Conservation (phyloP, 2,888 invertebrate genomes). For the Rosalia funebris region DNA sequence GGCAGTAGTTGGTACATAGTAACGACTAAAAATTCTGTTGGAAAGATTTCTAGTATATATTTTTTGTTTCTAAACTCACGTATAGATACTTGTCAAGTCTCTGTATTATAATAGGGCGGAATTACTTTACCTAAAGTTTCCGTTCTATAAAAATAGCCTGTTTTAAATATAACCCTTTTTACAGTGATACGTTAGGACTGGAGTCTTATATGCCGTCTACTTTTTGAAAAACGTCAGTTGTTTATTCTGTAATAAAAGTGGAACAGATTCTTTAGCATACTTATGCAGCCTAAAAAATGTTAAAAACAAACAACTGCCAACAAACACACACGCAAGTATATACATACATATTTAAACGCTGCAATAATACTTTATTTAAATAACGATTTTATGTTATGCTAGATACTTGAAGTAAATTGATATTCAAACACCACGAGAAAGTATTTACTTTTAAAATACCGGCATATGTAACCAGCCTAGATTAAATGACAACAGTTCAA, state of each 20-base stretch:
- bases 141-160: too few species aligned
- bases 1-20: too few species aligned
- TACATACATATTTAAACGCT: conserved; percentile 24
- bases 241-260: background rate
- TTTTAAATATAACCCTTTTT: too few species aligned
- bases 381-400: conserved; percentile 8
- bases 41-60: too few species aligned
- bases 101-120: too few species aligned
- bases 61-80: too few species aligned
- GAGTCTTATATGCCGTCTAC: too few species aligned
- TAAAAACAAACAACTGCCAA: conserved; percentile 16
- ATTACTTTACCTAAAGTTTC: too few species aligned
- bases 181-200: too few species aligned
- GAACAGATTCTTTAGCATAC: background rate
- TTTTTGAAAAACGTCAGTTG: too few species aligned
- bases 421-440: conserved; percentile 8
- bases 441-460: conserved; percentile 13
- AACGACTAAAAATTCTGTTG: too few species aligned
- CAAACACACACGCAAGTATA: conserved; percentile 25
- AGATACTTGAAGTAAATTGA: conserved; percentile 9
- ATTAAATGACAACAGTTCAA: conserved; percentile 19
- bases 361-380: conserved; percentile 23
- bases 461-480: conserved; percentile 5
- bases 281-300: conserved; percentile 18
- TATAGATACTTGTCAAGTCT: too few species aligned